Evolutionary conservation across 2,888 invertebrate genomes (phyloP), one percentile per base, ranked within the genome.

Genomic region (Amphimallon solstitiale): DNA sequence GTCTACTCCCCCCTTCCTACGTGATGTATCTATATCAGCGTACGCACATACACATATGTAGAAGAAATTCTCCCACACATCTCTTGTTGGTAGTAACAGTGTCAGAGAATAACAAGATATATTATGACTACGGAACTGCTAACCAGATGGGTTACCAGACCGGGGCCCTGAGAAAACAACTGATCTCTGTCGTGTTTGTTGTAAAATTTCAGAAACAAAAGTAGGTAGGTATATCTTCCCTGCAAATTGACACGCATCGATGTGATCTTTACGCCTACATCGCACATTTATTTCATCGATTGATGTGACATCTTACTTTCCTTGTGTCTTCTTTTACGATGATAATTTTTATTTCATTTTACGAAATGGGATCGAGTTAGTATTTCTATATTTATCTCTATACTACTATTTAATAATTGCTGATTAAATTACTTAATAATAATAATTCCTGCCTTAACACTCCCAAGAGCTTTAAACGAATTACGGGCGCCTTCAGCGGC

Each of bases 71-170:
- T 59, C 56, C 56, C 56, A 59, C 56, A 59, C 29, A 29, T 29
- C 56, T 59, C 29, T 29, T 43, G 29, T 15, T 59, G 34, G 23
- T 59, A 59, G 40, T 29, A 59, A 34, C 43, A 43, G 43, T 23
- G 43, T 43, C 56, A 59, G 40, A 59, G 43, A 59, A 59, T 59
- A 59, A 59, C 56, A 59, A 59, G 43, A 59, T 59, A 59, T 59
- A 59, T 59, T 59, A 59, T 59, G 43, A 45, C 56, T 29, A 43
- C 43, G 43, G 56, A 59, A 59, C 56, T 59, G 43, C 43, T 43
- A 23, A 59, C 14, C 56, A 59, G 56, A 59, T 59, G 56, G 56
- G 56, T 43, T 59, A 45, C 56, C 43, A 43, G 43, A 45, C 45
- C 29, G 43, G 29, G n/a, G 43, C 56, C 15, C 43, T 59, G 56